Base-by-base conservation (phyloP, 2,113 vertebrate genomes). In the Pseudopipra pipra region DNA sequence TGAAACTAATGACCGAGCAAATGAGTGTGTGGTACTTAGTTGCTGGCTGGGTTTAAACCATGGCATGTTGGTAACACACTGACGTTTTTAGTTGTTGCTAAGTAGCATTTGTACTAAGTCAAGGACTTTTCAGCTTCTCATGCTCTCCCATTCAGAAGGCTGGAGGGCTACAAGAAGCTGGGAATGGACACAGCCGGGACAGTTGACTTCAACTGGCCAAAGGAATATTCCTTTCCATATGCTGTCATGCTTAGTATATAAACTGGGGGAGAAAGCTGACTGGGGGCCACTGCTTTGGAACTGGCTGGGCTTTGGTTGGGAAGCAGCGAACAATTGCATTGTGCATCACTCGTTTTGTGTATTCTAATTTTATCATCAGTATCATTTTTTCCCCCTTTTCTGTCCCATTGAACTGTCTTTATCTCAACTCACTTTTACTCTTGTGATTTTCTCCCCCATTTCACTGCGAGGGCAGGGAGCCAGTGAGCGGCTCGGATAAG, bases 381-480 rank as follows among this genome's bases (percentile, higher is more conserved):
- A 56, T 41, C 16, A 25, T 25, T 33, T n/a, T 37, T 8, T 9
- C 3, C 4, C 6, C 28, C 7, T 37, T 61, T 73, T 41, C 46
- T 67, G 30, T 74, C 46, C 14, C 25, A 33, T 68, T 62, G 24
- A 91, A 62, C 22, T 49, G 25, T 47, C 68, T 61, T 24, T 74
- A 28, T 86, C 46, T 41, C n/a, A 41, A 8, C 31, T 74, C 47
- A 33, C 30, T 68, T 55, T 74, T 41, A 10, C 24, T 85, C 6
- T 30, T 62, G n/a, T 0, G 0, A 13, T 76, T 86, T 30, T 62
- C 47, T 85, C 12, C 25, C 0, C 0, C 25, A 14, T 61, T 66
- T 78, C 0, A 0, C 54, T 55, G n/a, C 0, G 1, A 41, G 25
- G 8, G 8, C 47, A 35, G 54, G 46, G 19, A 61, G 20, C 27